Conservation (phyloP, 2,888 invertebrate genomes). For the Euclidia mi region DNA sequence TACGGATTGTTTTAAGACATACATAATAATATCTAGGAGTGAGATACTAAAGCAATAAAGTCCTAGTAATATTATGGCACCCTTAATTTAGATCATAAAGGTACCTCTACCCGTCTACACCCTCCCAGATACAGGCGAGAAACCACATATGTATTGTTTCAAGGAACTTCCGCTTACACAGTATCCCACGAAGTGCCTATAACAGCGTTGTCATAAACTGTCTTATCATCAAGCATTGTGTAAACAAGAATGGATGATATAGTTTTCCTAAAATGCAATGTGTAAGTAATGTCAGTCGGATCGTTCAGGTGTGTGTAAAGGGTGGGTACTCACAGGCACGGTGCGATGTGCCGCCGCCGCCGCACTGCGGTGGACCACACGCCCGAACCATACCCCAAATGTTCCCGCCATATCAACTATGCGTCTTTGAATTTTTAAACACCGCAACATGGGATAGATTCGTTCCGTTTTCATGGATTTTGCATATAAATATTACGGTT, state of each 20-base stretch:
- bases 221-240: too few relatives aligned
- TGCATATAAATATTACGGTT: neutral
- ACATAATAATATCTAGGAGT: too few relatives aligned
- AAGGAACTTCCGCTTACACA: too few relatives aligned
- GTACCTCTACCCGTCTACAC: too few relatives aligned
- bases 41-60: too few relatives aligned
- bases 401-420: constrained; percentile 42
- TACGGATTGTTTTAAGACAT: too few relatives aligned
- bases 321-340: constrained; percentile 12
- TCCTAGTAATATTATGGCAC: too few relatives aligned
- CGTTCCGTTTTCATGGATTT: constrained; percentile 33
- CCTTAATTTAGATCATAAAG: too few relatives aligned
- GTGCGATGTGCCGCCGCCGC: constrained; percentile 24
- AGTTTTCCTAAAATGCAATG: neutral
- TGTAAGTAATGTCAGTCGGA: neutral
- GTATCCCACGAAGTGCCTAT: too few relatives aligned
- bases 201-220: too few relatives aligned
- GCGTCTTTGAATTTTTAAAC: constrained; percentile 45
- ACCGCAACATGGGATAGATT: constrained; percentile 30
- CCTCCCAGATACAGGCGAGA: too few relatives aligned
- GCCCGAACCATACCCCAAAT: constrained; percentile 35
- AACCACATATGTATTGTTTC: too few relatives aligned
- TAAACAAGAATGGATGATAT: neutral
- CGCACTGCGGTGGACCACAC: constrained; percentile 52
- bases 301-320: constrained; percentile 3